Base-by-base conservation (phyloP, 2,113 vertebrate species). In the Haemorhous mexicanus region DNA sequence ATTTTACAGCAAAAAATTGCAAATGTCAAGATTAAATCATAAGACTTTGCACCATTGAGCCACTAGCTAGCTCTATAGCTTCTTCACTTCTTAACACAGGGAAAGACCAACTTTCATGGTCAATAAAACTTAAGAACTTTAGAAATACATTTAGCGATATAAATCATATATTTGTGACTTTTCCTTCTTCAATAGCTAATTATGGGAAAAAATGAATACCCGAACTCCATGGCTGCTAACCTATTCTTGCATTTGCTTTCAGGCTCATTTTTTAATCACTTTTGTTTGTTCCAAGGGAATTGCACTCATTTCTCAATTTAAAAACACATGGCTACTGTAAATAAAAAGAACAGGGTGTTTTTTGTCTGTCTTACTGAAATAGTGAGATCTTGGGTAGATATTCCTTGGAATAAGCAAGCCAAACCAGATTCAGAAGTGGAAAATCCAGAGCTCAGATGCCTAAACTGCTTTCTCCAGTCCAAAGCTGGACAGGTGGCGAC, bases 51-150 rank as follows among this genome's bases (percentile, higher is more conserved):
- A 98, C 97, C 98, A 98, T 94, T 98, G 98, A 98, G 97, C 96
- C 96, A 98, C 98, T 97, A 97, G 96, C 97, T 96, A 97, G 91
- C 96, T 97, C 97, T 97, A 96, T 95, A 96, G 96, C 95, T 97
- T 96, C 97, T 96, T 95, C 96, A 97, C 90, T 96, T 94, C 96
- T 98, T 98, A 98, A 97, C 97, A 97, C 96, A 94, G 97, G 95
- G 97, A 98, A 98, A 98, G 98, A 98, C 98, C 98, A 98, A 98
- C 97, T 98, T 98, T 98, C 98, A 98, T 98, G 98, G 97, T 98
- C 98, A 97, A 98, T 98, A 98, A 98, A 98, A 98, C 98, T 97
- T 98, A 98, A 98, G 98, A 98, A 98, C 97, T 98, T 98, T 97
- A 97, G 97, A 98, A 98, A 98, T 97, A 97, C 97, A 98, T 98